Evolutionary conservation across 2,113 vertebrate species (phyloP).

Genomic region (Peromyscus maniculatus): DNA sequence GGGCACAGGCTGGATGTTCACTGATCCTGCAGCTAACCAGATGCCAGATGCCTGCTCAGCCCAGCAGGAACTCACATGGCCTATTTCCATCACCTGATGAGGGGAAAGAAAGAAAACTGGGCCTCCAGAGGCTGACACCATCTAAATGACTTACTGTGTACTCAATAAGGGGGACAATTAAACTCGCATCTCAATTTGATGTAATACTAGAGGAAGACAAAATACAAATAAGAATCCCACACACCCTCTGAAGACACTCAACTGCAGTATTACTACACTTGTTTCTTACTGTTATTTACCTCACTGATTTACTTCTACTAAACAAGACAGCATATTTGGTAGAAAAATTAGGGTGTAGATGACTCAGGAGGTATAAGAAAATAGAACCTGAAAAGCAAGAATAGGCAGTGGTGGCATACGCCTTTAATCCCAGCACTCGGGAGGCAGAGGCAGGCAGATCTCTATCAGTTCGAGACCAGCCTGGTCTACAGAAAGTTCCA

Average conservation of each 20-base stretch:
- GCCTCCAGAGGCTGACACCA: background rate
- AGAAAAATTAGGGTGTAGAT: background rate
- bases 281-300: background rate
- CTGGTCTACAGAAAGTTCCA: no score
- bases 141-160: background rate
- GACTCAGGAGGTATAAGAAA: background rate
- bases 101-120: background rate
- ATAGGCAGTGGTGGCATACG: no score
- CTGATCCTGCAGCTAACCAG: background rate
- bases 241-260: background rate
- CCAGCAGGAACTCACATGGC: background rate
- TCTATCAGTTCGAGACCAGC: no score
- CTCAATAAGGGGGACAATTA: background rate
- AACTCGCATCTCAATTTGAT: slow-evolving; percentile 1
- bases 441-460: no score
- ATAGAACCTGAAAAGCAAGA: background rate
- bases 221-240: background rate
- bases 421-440: no score
- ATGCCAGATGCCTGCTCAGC: background rate
- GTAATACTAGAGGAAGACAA: background rate
- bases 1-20: background rate
- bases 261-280: background rate
- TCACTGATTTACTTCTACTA: background rate
- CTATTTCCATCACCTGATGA: background rate
- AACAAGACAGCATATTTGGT: background rate